Conservation (phyloP, 2,113 vertebrate genomes). For the Pangasianodon gigas region DNA sequence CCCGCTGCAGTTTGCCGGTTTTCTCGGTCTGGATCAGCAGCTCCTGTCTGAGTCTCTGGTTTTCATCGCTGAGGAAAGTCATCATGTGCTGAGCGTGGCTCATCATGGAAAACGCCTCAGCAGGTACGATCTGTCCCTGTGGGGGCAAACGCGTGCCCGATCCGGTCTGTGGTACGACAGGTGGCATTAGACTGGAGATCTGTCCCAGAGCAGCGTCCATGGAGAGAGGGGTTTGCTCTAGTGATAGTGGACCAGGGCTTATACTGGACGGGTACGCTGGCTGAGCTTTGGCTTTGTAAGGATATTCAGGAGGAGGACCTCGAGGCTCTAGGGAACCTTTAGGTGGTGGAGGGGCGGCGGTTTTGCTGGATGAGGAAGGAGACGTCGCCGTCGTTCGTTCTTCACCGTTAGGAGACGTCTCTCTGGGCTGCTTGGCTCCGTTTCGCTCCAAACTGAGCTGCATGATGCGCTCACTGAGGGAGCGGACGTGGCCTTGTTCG, state of each 20-base stretch:
- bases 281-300: constrained; percentile 71
- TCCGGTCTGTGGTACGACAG: neutral
- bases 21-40: constrained; percentile 80
- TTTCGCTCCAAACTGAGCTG: constrained; percentile 82
- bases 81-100: constrained; percentile 86
- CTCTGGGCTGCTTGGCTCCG: constrained; percentile 71
- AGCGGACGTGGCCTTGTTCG: constrained; percentile 84
- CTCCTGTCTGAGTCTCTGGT: constrained; percentile 79
- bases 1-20: constrained; percentile 82
- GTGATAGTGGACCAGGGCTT: constrained; percentile 68
- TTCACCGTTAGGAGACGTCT: neutral
- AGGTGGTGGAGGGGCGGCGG: constrained; percentile 37
- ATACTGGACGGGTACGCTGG: constrained; percentile 42
- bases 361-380: constrained; percentile 52
- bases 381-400: neutral
- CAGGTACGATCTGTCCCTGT: constrained; percentile 54
- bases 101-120: constrained; percentile 78
- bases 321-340: constrained; percentile 72
- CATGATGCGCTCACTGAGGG: constrained; percentile 84
- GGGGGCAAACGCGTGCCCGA: constrained; percentile 65
- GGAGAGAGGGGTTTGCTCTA: constrained; percentile 21
- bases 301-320: constrained; percentile 83
- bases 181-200: constrained; percentile 58
- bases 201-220: constrained; percentile 65
- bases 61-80: constrained; percentile 81